Percentiles rank a stretch among this genome's conserved stretches.
Conservation (phyloP, 2,113 vertebrate species). For the Acanthochromis polyacanthus region DNA sequence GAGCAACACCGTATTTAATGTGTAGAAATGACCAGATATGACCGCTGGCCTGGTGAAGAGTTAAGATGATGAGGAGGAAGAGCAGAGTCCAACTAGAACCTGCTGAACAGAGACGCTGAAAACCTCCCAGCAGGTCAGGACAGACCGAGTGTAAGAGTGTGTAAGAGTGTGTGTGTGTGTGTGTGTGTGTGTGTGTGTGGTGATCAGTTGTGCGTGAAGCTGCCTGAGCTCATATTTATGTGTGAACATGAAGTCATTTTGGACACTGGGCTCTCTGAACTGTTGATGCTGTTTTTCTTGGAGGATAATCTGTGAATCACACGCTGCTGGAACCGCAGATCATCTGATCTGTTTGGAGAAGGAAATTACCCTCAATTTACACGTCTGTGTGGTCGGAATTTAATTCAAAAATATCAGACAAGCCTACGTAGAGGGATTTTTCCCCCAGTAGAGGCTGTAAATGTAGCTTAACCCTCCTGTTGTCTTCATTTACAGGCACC, state of each 20-base stretch:
- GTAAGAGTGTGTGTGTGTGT: neutral
- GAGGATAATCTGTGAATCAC: constrained; percentile 31
- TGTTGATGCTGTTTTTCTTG: constrained; percentile 11
- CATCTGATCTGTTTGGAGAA: constrained; percentile 7
- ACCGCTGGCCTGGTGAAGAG: too few relatives aligned
- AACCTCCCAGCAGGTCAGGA: constrained; percentile 52
- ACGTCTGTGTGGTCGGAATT: neutral
- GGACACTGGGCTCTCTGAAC: neutral
- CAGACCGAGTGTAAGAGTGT: constrained; percentile 29
- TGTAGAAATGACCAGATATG: too few relatives aligned
- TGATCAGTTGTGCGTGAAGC: constrained; percentile 20
- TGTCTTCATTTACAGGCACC: too few relatives aligned
- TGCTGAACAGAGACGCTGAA: constrained; percentile 30
- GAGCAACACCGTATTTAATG: too few relatives aligned
- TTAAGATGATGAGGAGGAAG: too few relatives aligned
- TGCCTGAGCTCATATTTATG: constrained; percentile 14
- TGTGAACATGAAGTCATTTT: constrained; percentile 35
- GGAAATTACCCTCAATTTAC: neutral
- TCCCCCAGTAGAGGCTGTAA: neutral
- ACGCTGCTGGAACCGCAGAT: constrained; percentile 12
- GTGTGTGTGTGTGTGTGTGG: neutral
- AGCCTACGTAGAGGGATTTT: neutral
- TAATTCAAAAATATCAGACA: neutral
- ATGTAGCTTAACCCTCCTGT: neutral
- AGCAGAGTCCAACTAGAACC: too few relatives aligned